Evolutionary conservation across 2,113 vertebrate species (phyloP), one percentile per base, ranked within the genome.

Genomic region (Poeciliopsis occidentalis): DNA sequence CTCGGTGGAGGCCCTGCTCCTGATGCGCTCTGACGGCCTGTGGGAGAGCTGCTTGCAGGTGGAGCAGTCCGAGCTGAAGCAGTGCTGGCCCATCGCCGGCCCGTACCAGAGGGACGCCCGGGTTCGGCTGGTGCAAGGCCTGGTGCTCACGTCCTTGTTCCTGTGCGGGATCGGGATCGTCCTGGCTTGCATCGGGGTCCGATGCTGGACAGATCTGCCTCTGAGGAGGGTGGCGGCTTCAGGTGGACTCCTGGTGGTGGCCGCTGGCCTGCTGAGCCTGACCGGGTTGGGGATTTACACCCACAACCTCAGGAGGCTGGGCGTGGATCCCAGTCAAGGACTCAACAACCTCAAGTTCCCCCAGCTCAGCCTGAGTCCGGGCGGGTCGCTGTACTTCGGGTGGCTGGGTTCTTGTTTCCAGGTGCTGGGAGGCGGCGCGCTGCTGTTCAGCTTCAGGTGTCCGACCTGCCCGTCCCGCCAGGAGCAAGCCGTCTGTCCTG

Each of bases 11-110:
- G 69, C 87, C 0, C 69, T 94, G 47, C 88, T 94, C 15, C 60
- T 95, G 0, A 74, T 93, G 29, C 92, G 93, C 26, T 93, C 94
- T 0, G 95, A 95, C 4, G 95, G 95, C 11, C 79, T 95, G 0
- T 95, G 95, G 95, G 94, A 95, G 82, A 95, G 93, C 80, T 95
- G 95, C 83, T 82, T 95, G 70, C 93, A 95, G 85, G 92, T 95
- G 86, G 92, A 88, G 54, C 88, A 91, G 69, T 93, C 93, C 0
- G 94, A 95, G 78, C 83, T 95, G 66, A 94, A 92, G 78, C 92
- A 95, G 69, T 95, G 95, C 78, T 95, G 94, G 95, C 93, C 95
- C 0, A 92, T 93, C 12, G 81, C 90, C 0, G 94, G 94, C 10
- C 78, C 89, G 0, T 95, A 95, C 15, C 91, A 92, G 84, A 85